Conservation (phyloP, 2,113 vertebrate species). For the Oncorhynchus kisutch region DNA sequence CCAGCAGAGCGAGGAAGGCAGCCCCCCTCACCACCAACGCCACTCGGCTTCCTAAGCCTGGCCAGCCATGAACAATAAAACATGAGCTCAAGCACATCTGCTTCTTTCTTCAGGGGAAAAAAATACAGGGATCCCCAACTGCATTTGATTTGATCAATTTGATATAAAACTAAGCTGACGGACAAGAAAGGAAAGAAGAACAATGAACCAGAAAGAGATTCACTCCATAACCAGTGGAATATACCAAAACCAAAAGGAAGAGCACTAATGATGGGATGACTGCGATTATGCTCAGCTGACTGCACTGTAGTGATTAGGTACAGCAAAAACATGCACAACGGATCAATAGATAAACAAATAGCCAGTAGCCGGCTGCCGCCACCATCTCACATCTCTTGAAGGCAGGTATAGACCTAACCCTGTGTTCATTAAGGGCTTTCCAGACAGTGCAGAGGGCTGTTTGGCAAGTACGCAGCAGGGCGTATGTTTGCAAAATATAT, state of each 20-base stretch:
- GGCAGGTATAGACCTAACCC: background rate
- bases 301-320: constrained; percentile 50
- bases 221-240: too few species aligned
- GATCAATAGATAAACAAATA: background rate
- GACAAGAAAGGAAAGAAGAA: too few species aligned
- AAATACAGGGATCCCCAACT: constrained; percentile 49
- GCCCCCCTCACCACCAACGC: constrained; percentile 42
- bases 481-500: constrained; percentile 41
- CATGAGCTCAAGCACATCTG: constrained; percentile 66
- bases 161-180: too few species aligned
- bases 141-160: constrained; percentile 54
- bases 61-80: constrained; percentile 57
- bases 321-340: constrained; percentile 19
- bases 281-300: constrained; percentile 30
- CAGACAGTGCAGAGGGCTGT: background rate
- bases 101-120: constrained; percentile 46
- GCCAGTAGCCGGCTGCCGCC: background rate
- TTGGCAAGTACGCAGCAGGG: constrained; percentile 33
- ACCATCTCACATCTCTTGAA: background rate
- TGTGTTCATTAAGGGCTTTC: background rate
- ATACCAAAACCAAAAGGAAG: too few species aligned
- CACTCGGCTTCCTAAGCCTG: constrained; percentile 49
- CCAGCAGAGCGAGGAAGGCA: constrained; percentile 13
- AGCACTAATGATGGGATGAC: too few species aligned
- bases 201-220: too few species aligned